Percentiles rank a stretch among this genome's conserved stretches.
Conservation (phyloP, 64 coral and sea anemone species). For the Acropora yongei region DNA sequence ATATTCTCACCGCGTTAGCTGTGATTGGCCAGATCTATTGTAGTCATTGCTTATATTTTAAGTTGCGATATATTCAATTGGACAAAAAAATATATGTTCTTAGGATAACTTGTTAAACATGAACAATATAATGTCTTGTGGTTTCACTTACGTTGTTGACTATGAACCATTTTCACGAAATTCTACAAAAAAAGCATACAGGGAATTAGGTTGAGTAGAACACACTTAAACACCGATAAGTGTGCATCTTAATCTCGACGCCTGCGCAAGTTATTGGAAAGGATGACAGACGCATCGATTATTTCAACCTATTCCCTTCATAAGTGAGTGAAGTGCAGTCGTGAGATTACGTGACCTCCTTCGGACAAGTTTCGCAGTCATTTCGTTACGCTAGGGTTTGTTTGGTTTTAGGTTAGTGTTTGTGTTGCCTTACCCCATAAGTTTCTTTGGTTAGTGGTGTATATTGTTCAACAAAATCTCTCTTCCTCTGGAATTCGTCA, state of each 20-base stretch:
- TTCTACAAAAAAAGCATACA: constrained; percentile 54
- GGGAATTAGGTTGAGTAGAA: neutral
- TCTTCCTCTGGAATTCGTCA: constrained; percentile 92
- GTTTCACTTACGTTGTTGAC: constrained; percentile 69
- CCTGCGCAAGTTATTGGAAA: too few species aligned
- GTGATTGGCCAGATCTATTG: too few species aligned
- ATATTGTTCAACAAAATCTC: constrained; percentile 87
- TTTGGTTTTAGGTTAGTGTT: neutral
- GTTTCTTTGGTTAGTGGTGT: constrained; percentile 69
- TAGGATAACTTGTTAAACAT: neutral
- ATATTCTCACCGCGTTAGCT: too few species aligned
- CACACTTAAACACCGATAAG: neutral
- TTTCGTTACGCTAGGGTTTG: too few species aligned
- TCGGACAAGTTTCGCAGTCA: too few species aligned
- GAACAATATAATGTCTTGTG: neutral
- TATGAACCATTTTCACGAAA: constrained; percentile 82
- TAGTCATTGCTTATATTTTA: too few species aligned
- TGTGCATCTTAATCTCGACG: neutral
- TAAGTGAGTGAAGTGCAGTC: too few species aligned
- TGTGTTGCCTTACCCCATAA: constrained; percentile 43
- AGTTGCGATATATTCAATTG: too few species aligned
- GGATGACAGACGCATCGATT: too few species aligned
- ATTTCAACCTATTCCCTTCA: too few species aligned
- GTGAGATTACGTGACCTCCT: too few species aligned
- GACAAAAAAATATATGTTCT: neutral